Conservation (phyloP, 1,140 invertebrate genomes). For the Charaxes varanes region DNA sequence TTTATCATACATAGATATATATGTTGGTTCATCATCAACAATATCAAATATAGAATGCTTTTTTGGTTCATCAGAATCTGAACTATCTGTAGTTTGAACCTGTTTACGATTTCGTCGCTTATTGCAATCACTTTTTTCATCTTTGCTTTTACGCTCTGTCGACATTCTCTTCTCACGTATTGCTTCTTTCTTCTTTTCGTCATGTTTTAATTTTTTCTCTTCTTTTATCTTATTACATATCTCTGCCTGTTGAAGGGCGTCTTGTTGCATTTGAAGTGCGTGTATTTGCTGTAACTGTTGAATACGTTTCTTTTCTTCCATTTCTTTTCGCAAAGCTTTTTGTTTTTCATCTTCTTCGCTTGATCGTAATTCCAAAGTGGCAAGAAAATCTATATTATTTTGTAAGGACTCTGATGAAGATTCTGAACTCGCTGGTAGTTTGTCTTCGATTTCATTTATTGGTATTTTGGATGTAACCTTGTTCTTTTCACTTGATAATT, state of each 20-base stretch:
- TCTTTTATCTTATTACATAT: conserved; percentile 54
- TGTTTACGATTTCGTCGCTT: conserved; percentile 71
- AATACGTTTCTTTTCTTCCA: conserved; percentile 73
- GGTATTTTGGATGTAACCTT: conserved; percentile 35
- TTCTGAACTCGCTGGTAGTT: conserved; percentile 21
- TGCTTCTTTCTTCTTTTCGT: conserved; percentile 69
- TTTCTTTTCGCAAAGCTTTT: conserved; percentile 72
- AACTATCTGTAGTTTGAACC: conserved; percentile 75
- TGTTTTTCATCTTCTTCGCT: conserved; percentile 75
- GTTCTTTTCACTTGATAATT: conserved; percentile 26
- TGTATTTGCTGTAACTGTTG: conserved; percentile 73
- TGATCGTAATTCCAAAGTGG: conserved; percentile 75
- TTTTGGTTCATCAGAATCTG: conserved; percentile 84
- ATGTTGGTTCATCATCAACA: conserved; percentile 90
- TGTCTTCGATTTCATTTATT: conserved; percentile 34
- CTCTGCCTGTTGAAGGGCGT: conserved; percentile 56
- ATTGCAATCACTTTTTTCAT: conserved; percentile 62
- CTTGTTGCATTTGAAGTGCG: conserved; percentile 68
- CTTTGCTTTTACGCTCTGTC: conserved; percentile 71
- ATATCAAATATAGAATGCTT: conserved; percentile 96
- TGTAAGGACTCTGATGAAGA: conserved; percentile 38
- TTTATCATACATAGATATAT: conserved; percentile 99
- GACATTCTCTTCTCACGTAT: conserved; percentile 70
- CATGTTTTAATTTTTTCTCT: conserved; percentile 62
- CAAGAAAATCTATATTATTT: conserved; percentile 79